These are phyloP conservation scores for Triplophysa bombifrons DNA, from an alignment of 2,797 vertebrate genomes.

Conservation along the genomic window DNA sequence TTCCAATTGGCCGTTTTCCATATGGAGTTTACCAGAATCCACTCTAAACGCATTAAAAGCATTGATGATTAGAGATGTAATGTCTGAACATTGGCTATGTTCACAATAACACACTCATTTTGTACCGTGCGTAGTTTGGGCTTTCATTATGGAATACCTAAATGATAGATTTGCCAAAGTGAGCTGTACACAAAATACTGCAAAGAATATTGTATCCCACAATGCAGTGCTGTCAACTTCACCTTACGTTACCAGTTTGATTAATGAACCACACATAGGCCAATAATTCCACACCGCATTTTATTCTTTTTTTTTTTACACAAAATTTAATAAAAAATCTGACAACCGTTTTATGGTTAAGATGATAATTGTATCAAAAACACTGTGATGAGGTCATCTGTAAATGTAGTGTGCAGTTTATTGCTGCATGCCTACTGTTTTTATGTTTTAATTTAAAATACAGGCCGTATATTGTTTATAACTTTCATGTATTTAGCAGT, in stretches of 20 bases:
- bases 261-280: too few relatives aligned
- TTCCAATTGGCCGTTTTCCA: background rate
- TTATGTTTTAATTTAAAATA: background rate
- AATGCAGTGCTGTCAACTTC: background rate
- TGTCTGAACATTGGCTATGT: background rate
- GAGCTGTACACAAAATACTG: background rate
- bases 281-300: too few relatives aligned
- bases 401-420: background rate
- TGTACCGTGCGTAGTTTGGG: background rate
- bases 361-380: background rate
- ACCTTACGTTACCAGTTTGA: too few relatives aligned
- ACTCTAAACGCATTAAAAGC: background rate
- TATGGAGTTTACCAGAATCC: background rate
- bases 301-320: background rate
- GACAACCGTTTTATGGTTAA: background rate
- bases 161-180: background rate
- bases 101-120: background rate
- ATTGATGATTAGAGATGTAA: background rate
- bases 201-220: background rate
- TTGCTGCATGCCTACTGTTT: background rate
- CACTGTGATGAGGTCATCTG: background rate
- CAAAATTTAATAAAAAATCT: background rate
- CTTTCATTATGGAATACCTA: background rate
- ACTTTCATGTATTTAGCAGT: background rate
- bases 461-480: background rate